Evolutionary conservation across 64 coral and sea anemone genomes (phyloP).

Genomic region (Dendrophyllia cribrosa): DNA sequence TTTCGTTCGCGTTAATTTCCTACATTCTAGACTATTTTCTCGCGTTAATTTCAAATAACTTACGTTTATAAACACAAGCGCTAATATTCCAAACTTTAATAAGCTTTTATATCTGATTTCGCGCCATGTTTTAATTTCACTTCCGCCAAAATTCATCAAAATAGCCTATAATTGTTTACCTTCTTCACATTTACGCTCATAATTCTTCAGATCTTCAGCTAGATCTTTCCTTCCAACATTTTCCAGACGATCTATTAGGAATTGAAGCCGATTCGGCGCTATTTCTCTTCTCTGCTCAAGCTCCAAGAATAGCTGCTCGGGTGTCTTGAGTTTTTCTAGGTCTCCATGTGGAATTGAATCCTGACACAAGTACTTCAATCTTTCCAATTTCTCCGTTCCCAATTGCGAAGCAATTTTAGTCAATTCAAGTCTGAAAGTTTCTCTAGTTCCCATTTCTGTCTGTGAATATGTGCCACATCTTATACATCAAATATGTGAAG

Average conservation of each 20-base stretch:
- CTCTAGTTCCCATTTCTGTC: background rate
- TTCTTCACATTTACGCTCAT: background rate
- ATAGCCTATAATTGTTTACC: no score
- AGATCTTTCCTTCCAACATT: background rate
- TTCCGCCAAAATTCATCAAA: no score
- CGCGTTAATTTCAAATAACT: no score
- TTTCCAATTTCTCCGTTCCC: background rate
- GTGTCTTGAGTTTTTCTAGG: slow-evolving; percentile 1
- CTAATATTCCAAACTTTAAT: no score
- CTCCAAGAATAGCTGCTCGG: background rate
- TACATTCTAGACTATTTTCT: no score
- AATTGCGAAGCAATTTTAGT: background rate
- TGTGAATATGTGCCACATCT: no score
- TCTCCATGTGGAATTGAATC: background rate
- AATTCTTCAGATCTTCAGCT: background rate
- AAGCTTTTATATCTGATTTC: no score
- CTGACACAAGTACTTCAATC: slow-evolving; percentile 1
- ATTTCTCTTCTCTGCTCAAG: background rate
- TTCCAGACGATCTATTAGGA: background rate
- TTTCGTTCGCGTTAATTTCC: no score
- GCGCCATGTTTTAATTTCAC: no score
- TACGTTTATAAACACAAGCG: no score
- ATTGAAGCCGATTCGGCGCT: background rate
- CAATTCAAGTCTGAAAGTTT: background rate
- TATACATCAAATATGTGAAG: no score